A percentile compares a stretch with the other conserved stretches of the same genome.
Evolutionary conservation across 2,113 vertebrate genomes (phyloP).

Genomic region (Monopterus albus): DNA sequence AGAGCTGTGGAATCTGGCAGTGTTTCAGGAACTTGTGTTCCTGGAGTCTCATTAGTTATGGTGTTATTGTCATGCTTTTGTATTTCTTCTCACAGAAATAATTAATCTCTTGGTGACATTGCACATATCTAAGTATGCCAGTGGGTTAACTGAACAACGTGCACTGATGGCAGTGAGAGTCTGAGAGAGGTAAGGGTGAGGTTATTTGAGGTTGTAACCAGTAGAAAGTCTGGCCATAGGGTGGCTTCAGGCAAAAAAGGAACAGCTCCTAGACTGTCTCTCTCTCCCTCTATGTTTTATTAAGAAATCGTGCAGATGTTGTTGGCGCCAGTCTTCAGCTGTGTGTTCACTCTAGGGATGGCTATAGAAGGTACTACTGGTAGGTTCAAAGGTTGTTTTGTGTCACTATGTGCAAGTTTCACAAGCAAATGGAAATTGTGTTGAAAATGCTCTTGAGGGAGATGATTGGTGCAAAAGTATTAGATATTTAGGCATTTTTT

Average conservation of each 20-base stretch:
- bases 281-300: no score
- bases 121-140: background rate
- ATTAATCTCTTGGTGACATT: slow-evolving; percentile 26
- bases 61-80: no score
- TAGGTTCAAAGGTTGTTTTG: no score
- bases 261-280: background rate
- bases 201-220: slow-evolving; percentile 15
- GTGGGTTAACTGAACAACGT: background rate
- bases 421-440: no score
- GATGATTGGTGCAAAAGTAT: no score
- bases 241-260: slow-evolving; percentile 13
- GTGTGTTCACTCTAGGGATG: background rate
- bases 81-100: no score
- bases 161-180: slow-evolving; percentile 17
- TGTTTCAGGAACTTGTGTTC: no score
- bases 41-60: no score
- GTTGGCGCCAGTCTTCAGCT: no score
- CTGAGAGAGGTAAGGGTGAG: slow-evolving; percentile 8
- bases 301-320: background rate
- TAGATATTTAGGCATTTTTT: no score
- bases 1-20: slow-evolving; percentile 11
- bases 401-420: no score
- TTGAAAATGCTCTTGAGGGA: no score
- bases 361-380: background rate
- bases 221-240: slow-evolving; percentile 17